Evolutionary conservation across 1,140 invertebrate genomes (phyloP).

Genomic region (Dufourea novaeangliae): DNA sequence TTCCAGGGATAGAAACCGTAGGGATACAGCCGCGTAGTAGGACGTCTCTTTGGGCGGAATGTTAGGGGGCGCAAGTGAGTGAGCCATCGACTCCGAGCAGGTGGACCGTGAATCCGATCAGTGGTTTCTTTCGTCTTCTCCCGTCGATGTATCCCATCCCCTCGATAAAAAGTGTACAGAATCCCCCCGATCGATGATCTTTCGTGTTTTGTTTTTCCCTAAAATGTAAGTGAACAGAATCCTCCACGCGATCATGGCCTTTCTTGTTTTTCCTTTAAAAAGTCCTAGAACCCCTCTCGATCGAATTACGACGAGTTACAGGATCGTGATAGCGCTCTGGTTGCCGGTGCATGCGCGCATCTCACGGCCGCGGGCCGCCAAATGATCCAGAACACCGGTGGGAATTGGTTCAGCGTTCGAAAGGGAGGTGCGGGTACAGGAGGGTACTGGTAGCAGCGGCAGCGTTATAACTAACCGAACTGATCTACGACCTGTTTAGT

Average conservation of each 20-base stretch:
- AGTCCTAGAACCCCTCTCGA: constrained; percentile 54
- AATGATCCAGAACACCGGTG: constrained; percentile 82
- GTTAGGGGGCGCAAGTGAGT: background rate
- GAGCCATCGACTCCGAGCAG: background rate
- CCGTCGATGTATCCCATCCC: background rate
- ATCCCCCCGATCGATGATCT: too few species aligned
- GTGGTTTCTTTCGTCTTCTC: background rate
- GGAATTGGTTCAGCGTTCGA: constrained; percentile 76
- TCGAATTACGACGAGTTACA: constrained; percentile 60
- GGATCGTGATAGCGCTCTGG: constrained; percentile 71
- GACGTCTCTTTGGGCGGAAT: too few species aligned
- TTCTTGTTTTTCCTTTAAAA: constrained; percentile 51
- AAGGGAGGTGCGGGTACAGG: background rate
- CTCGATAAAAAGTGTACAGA: background rate
- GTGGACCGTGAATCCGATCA: background rate
- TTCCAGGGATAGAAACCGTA: too few species aligned
- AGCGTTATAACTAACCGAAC: constrained; percentile 76
- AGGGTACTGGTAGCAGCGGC: constrained; percentile 48
- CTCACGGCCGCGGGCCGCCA: constrained; percentile 79
- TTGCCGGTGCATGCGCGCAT: constrained; percentile 73
- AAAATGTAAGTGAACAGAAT: too few species aligned
- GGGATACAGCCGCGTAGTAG: too few species aligned
- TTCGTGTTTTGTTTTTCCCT: too few species aligned
- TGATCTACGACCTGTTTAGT: constrained; percentile 82
- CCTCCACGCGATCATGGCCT: background rate